Evolutionary conservation across 2,888 invertebrate species (phyloP).

Genomic region (Tridacna gigas): DNA sequence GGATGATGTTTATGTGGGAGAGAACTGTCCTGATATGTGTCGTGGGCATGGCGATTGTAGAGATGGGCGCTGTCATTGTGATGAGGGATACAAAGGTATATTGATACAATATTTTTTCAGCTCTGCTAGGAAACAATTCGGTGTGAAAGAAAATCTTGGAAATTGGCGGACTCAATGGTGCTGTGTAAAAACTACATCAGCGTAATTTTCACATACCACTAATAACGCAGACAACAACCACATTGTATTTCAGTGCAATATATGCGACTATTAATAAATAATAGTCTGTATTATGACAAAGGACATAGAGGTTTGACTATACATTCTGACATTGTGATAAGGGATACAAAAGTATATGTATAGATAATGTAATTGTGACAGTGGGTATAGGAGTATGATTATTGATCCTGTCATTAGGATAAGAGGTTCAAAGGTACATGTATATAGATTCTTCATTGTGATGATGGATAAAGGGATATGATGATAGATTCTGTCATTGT

Average conservation of each 20-base stretch:
- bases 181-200: too few relatives aligned
- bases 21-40: slow-evolving; percentile 83
- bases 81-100: slow-evolving; percentile 77
- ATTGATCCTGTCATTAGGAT: neutral
- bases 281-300: too few relatives aligned
- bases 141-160: too few relatives aligned
- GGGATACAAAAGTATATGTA: neutral
- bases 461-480: neutral
- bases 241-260: too few relatives aligned
- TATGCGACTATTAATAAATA: too few relatives aligned
- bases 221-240: too few relatives aligned
- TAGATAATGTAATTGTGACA: neutral
- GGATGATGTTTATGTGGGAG: slow-evolving; percentile 84
- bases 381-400: neutral
- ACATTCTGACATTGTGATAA: neutral
- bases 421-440: neutral
- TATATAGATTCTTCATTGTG: neutral
- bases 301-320: too few relatives aligned
- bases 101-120: too few relatives aligned
- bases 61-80: slow-evolving; percentile 79
- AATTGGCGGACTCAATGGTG: too few relatives aligned
- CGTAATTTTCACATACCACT: too few relatives aligned
- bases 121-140: too few relatives aligned
- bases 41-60: slow-evolving; percentile 83
- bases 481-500: too few relatives aligned